Evolutionary conservation across 37 sponge, comb jelly and placozoan genomes (phyloP), one percentile per base, ranked within the genome.

Genomic region (Hexactinellida sp.): DNA sequence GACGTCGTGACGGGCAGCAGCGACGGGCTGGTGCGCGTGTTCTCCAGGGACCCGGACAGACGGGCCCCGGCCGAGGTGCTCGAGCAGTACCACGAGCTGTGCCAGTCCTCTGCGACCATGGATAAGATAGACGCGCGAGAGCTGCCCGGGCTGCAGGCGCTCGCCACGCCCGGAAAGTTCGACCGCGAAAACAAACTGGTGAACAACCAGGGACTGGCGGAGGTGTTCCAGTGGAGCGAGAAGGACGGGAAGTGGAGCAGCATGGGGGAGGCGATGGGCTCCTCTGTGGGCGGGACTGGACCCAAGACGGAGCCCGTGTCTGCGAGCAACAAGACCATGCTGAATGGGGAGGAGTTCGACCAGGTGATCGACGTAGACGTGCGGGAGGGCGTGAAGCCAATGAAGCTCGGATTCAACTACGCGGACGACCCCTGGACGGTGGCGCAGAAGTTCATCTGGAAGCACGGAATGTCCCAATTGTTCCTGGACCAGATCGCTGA

Each of bases 291-390:
- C 1, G 76, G 76, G 5, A 63, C 76, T 25, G 76, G 76, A 7
- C 76, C 76, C 34, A n/a, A 10, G 5, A 63, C 76, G 3, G 76
- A 63, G 76, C 76, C 3, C 34, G 30, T 25, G 34, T n/a, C 76
- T 7, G 30, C 76, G 25, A 32, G 32, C 25, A 63, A 63, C 13
- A 63, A 63, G 76, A 63, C 30, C 3, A n/a, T 63, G 76, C 30
- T 63, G 13, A 23, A 63, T 28, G 76, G 76, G 13, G 76, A 63
- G 76, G 76, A 63, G 13, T 63, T 63, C 13, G 76, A 63, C 34
- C 76, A 63, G 76, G 76, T 63, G 25, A 63, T 63, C 5, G 76
- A 63, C 13, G 76, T 63, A 63, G 76, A 63, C 34, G 76, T 63
- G 34, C 3, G 34, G 34, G 76, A 63, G 34, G 76, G 30, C 13